Conservation (phyloP, 35 echinoderm and acorn worm genomes). For the Hemicentrotus pulcherrimus region DNA sequence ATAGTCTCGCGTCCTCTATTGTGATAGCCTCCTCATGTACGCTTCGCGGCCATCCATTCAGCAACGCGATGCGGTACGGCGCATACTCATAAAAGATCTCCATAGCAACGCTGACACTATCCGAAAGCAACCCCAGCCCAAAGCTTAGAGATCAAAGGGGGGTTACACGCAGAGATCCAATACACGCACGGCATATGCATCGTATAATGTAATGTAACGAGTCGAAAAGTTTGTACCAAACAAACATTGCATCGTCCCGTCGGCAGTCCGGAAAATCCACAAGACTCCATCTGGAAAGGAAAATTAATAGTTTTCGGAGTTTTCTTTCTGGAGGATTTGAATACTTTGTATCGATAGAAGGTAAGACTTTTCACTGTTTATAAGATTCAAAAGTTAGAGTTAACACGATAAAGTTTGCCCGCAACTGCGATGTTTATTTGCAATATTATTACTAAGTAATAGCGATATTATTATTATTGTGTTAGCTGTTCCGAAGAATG, state of each 20-base stretch:
- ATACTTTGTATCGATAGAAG: not conserved
- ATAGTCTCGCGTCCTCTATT: slow-evolving; percentile 33
- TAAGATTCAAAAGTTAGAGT: not conserved
- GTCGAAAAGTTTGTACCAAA: slow-evolving; percentile 37
- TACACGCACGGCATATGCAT: not conserved
- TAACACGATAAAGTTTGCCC: not conserved
- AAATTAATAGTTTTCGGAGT: not conserved
- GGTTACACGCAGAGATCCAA: not conserved
- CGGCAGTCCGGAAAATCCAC: not conserved
- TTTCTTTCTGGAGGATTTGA: not conserved
- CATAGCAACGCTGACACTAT: slow-evolving; percentile 43
- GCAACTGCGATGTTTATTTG: not conserved
- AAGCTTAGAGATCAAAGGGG: not conserved
- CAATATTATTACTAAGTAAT: no score
- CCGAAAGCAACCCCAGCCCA: not conserved
- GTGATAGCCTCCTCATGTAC: not conserved
- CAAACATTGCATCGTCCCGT: slow-evolving; percentile 4
- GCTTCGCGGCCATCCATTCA: slow-evolving; percentile 32
- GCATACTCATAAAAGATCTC: slow-evolving; percentile 40
- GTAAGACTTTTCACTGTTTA: not conserved
- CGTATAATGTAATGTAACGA: slow-evolving; percentile 28
- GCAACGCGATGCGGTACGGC: slow-evolving; percentile 45
- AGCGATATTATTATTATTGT: no score
- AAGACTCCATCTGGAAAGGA: not conserved
- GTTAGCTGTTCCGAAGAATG: no score